Conservation (phyloP, 1,140 invertebrate genomes). For the Papilio polytes region DNA sequence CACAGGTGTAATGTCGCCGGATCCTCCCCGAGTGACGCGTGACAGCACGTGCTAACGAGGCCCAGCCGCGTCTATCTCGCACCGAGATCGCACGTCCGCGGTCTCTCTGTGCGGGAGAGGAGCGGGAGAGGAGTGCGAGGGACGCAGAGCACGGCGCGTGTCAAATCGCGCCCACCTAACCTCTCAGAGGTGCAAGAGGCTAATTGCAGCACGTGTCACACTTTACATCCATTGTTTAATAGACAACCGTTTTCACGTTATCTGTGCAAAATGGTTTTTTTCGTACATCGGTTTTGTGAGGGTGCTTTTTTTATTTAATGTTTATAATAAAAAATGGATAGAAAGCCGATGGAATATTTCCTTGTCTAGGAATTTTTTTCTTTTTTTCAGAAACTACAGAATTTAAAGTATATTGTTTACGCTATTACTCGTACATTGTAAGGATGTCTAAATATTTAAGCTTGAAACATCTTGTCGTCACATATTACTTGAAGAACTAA, state of each 20-base stretch:
- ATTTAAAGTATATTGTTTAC: no score
- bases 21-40: not conserved
- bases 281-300: not conserved
- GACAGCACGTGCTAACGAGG: constrained; percentile 33
- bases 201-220: constrained; percentile 56
- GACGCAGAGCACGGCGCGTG: constrained; percentile 47
- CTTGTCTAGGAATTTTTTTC: no score
- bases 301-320: not conserved
- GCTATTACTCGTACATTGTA: no score
- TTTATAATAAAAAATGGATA: not conserved
- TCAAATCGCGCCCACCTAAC: constrained; percentile 51
- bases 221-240: constrained; percentile 47
- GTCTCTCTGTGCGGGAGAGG: constrained; percentile 18
- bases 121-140: constrained; percentile 36
- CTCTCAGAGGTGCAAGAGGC: constrained; percentile 44
- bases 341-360: not conserved
- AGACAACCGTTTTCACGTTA: constrained; percentile 46
- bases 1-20: constrained; percentile 26
- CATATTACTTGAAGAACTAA: no score
- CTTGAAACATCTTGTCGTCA: no score
- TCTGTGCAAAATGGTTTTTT: constrained; percentile 17
- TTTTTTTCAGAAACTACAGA: no score
- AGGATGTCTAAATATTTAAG: no score
- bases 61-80: constrained; percentile 25
- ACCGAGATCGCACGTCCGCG: constrained; percentile 33